Evolutionary conservation across 2,113 vertebrate species (phyloP).

Genomic region (Todiramphus chloris): DNA sequence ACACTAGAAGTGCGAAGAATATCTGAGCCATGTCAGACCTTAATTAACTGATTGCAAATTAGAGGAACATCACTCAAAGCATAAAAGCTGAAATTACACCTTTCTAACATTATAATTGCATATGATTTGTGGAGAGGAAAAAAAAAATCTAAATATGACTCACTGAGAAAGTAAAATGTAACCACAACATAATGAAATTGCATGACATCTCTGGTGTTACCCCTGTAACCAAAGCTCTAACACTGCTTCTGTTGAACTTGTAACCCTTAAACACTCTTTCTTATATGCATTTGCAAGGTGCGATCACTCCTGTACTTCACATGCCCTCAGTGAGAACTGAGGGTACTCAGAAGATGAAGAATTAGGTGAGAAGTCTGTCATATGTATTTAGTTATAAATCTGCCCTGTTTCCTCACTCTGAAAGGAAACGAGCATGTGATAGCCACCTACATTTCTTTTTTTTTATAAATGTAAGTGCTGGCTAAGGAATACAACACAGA

Average conservation of each 20-base stretch:
- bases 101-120: not conserved
- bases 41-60: slow-evolving; percentile 56
- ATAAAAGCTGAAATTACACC: not conserved
- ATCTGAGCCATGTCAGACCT: slow-evolving; percentile 33
- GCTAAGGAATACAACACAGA: not conserved
- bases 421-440: not conserved
- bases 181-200: not conserved
- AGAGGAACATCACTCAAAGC: not conserved
- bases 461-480: not conserved
- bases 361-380: not conserved
- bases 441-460: not conserved
- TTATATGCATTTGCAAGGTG: not conserved
- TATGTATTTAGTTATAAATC: not conserved
- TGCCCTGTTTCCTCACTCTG: not conserved
- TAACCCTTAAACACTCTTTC: not conserved
- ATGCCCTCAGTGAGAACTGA: not conserved
- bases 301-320: not conserved
- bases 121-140: not conserved
- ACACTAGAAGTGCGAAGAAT: slow-evolving; percentile 17
- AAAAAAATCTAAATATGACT: not conserved
- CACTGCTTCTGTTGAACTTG: not conserved
- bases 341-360: not conserved
- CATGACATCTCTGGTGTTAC: not conserved
- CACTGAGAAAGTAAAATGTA: not conserved
- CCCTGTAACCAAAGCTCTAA: not conserved